These are phyloP conservation scores for Andrena bucephala DNA, from an alignment of 2,888 invertebrate genomes.

Conservation along the genomic window DNA sequence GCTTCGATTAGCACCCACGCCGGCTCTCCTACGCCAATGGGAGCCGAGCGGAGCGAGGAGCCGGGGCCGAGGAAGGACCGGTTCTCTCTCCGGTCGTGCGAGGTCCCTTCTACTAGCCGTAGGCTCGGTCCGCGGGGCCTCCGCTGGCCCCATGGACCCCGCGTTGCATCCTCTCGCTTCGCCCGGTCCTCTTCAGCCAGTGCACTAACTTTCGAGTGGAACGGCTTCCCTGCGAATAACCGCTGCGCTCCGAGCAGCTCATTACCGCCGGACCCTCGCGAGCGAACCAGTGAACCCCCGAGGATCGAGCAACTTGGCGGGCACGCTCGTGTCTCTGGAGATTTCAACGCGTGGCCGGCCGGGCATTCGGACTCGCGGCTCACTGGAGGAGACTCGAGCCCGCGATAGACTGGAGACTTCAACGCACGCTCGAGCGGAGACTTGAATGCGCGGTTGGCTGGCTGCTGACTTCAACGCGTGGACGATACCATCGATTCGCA, in stretches of 20 bases:
- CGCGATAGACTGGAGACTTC: constrained; percentile 24
- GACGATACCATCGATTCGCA: background rate
- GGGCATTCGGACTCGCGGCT: background rate
- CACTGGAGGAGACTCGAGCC: constrained; percentile 21
- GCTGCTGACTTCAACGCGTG: no score
- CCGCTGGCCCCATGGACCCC: constrained; percentile 55
- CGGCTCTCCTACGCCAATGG: constrained; percentile 76
- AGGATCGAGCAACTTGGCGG: constrained; percentile 22
- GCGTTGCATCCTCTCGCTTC: constrained; percentile 57
- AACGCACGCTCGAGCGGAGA: constrained; percentile 13
- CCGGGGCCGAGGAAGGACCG: constrained; percentile 74
- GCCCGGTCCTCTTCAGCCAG: constrained; percentile 43
- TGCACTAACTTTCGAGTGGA: constrained; percentile 57
- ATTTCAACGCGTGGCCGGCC: constrained; percentile 18
- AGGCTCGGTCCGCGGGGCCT: constrained; percentile 57
- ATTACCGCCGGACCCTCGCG: constrained; percentile 57
- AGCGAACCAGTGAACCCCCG: constrained; percentile 31
- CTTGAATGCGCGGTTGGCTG: background rate
- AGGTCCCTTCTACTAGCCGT: constrained; percentile 63
- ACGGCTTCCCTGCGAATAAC: constrained; percentile 58
- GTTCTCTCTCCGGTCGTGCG: constrained; percentile 75
- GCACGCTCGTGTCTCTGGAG: constrained; percentile 39
- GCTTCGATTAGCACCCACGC: constrained; percentile 74
- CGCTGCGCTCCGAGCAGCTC: constrained; percentile 54
- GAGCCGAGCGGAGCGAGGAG: constrained; percentile 69